A percentile compares a stretch with the other conserved stretches of the same genome.
Conservation (phyloP, 2,113 vertebrate species). For the Xiphophorus hellerii region DNA sequence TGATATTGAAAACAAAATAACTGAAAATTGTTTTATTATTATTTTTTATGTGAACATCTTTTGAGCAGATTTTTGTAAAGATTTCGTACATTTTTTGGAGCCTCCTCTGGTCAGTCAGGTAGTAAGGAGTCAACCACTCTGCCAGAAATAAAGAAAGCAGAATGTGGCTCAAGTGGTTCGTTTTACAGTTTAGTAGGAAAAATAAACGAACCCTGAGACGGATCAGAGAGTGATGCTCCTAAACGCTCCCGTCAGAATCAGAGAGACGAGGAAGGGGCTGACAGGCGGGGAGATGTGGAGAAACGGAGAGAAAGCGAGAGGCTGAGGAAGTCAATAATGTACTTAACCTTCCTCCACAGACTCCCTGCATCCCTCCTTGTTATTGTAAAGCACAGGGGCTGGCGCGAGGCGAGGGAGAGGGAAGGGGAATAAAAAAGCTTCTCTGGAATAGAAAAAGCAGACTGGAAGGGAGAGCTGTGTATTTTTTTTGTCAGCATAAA, state of each 20-base stretch:
- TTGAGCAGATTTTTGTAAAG: too few relatives aligned
- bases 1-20: too few relatives aligned
- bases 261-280: constrained; percentile 37
- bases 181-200: constrained; percentile 45
- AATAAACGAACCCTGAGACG: constrained; percentile 40
- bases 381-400: constrained; percentile 36
- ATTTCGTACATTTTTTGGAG: constrained; percentile 8
- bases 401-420: constrained; percentile 1
- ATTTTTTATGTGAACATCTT: too few relatives aligned
- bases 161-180: constrained; percentile 54
- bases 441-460: constrained; percentile 34
- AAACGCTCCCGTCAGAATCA: constrained; percentile 49
- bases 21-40: too few relatives aligned
- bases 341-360: constrained; percentile 53
- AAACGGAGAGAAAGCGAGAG: constrained; percentile 12
- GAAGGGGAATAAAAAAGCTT: constrained; percentile 26
- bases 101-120: constrained; percentile 23
- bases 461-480: constrained; percentile 17
- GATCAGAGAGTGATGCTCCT: constrained; percentile 55
- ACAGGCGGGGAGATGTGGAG: constrained; percentile 36
- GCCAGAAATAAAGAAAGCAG: constrained; percentile 12
- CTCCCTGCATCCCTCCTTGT: constrained; percentile 44
- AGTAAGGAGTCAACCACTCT: constrained; percentile 11
- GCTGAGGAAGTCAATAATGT: constrained; percentile 63
- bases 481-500: constrained; percentile 62